Evolutionary conservation across 64 coral and sea anemone species (phyloP).

Genomic region (Montipora foliosa): DNA sequence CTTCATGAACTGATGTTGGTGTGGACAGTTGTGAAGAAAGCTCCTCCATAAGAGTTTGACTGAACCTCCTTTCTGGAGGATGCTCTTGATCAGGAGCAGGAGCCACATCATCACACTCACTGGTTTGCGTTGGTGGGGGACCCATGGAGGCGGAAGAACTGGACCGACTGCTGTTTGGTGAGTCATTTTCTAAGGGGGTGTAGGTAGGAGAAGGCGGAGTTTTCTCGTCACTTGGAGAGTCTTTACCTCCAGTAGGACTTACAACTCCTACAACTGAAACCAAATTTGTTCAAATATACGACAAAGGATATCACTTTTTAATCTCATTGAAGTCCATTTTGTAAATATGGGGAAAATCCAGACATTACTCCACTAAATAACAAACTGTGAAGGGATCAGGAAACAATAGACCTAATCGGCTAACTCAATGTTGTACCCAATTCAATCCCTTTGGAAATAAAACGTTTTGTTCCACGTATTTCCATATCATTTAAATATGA

Average conservation of each 20-base stretch:
- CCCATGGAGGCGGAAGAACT: conserved; percentile 43
- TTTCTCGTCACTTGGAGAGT: background rate
- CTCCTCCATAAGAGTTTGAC: conserved; percentile 15
- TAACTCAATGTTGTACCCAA: no score
- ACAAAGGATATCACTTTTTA: no score
- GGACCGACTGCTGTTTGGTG: conserved; percentile 51
- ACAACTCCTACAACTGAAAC: background rate
- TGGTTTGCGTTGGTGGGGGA: background rate
- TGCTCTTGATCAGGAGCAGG: conserved; percentile 18
- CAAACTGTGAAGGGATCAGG: no score
- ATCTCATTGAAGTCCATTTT: no score
- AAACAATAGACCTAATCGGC: no score
- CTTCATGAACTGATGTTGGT: background rate
- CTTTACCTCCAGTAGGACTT: background rate
- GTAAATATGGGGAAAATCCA: no score
- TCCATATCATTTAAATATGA: no score
- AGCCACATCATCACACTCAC: background rate
- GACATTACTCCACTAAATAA: no score
- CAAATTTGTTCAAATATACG: background rate
- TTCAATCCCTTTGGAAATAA: no score
- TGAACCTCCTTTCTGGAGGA: conserved; percentile 27
- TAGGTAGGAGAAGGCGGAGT: background rate
- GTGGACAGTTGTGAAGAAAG: conserved; percentile 15
- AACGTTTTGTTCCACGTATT: no score
- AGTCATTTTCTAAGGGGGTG: conserved; percentile 11